phyloP scores from a whole-genome alignment of 2,797 vertebrate species.

The Enteromius fasciolatus region DNA sequence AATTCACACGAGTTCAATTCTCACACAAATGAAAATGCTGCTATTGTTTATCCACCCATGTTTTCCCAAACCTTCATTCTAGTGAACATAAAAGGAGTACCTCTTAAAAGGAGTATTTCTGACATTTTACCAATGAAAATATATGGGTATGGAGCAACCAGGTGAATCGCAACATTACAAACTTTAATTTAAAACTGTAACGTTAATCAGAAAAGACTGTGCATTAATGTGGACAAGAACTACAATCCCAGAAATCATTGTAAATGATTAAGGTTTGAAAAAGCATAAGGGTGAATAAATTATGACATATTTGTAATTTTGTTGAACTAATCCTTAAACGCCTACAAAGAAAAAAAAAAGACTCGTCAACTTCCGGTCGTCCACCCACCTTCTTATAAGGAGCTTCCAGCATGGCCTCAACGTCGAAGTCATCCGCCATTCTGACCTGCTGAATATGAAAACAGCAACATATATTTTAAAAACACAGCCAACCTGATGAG shows the following conservation, averaged over 20 bases:
- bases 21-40: not conserved
- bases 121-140: not conserved
- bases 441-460: slow-evolving; percentile 63
- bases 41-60: not conserved
- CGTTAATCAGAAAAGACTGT: not conserved
- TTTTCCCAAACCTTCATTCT: not conserved
- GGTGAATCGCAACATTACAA: not conserved
- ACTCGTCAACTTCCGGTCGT: slow-evolving; percentile 62
- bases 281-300: slow-evolving; percentile 44
- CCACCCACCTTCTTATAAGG: slow-evolving; percentile 98
- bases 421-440: slow-evolving; percentile 99
- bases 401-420: slow-evolving; percentile 99
- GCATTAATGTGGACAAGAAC: not conserved
- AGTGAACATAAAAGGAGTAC: slow-evolving; percentile 1
- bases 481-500: not conserved
- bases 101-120: not conserved
- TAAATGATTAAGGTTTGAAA: not conserved
- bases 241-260: not conserved
- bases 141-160: not conserved
- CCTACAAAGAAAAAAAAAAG: slow-evolving; percentile 54
- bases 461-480: not conserved
- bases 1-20: not conserved
- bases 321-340: slow-evolving; percentile 47
- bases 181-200: not conserved
- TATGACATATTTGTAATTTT: slow-evolving; percentile 82